Base-by-base conservation (phyloP, 2,797 vertebrate species). In the Syndactyla subalaris region DNA sequence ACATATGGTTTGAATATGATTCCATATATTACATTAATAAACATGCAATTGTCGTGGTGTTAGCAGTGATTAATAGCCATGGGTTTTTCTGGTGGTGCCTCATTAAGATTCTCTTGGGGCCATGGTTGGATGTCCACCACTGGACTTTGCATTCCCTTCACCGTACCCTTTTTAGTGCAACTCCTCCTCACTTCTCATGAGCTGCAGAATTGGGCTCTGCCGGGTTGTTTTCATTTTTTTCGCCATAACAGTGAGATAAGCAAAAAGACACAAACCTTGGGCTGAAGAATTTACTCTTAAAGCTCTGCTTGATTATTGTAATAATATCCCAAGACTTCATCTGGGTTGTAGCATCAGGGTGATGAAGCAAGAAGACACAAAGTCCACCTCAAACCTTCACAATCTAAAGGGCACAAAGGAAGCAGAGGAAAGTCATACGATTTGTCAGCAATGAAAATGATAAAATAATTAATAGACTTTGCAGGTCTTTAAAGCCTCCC, bases 381-480 rank as follows among this genome's bases (percentile, higher is more conserved):
- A 11, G 26, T 71, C 41, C 3, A 2, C 51, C 55, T 45, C 0
- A 0, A 70, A 38, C 36, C 43, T 76, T 91, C 57, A 39, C 0
- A 1, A 3, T 80, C 32, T 68, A 10, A 61, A 27, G 1, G 5
- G 45, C 52, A 29, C 43, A 48, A 34, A 73, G 82, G 43, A 45
- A 52, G 65, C n/a, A 55, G 68, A 29, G n/a, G 15, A 32, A 71
- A 73, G 73, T 51, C 11, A 15, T 51, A 9, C 9, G 43, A 32
- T 67, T 74, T 88, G 77, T 88, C 76, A 83, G 54, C 45, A 71
- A 46, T 13, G 34, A 49, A 63, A 73, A 80, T 75, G 49, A 73
- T 75, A 73, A 76, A 79, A 82, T 91, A 93, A 91, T 94, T 80
- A 85, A 85, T 61, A 77, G 68, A 88, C 61, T 80, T 79, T 51